These are phyloP conservation scores for Plotosus lineatus DNA, from an alignment of 2,113 vertebrate species.

Conservation along the genomic window DNA sequence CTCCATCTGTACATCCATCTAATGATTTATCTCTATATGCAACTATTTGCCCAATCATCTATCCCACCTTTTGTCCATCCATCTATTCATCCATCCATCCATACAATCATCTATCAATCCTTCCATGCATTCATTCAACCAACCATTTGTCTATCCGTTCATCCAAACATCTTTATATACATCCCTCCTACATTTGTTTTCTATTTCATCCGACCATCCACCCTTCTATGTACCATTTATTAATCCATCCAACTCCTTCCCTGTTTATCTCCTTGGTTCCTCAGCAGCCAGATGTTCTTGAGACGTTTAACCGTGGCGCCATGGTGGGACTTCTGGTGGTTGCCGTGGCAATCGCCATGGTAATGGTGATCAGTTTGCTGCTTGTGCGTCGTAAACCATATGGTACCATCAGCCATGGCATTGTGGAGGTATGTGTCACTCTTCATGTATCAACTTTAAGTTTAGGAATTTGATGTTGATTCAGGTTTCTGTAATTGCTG, in stretches of 20 bases:
- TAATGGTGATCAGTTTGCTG: conserved; percentile 83
- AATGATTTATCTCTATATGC: background rate
- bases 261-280: background rate
- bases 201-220: background rate
- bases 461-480: background rate
- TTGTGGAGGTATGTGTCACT: conserved; percentile 74
- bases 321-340: conserved; percentile 87
- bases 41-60: background rate
- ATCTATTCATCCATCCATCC: background rate
- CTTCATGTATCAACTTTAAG: background rate
- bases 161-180: background rate
- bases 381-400: conserved; percentile 83
- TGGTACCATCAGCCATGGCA: conserved; percentile 83
- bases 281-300: conserved; percentile 81
- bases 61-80: background rate
- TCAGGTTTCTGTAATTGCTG: too few relatives aligned
- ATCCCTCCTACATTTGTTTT: background rate
- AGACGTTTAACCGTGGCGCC: conserved; percentile 82
- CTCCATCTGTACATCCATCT: background rate
- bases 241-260: too few relatives aligned
- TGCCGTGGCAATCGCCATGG: conserved; percentile 82
- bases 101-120: background rate
- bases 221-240: background rate
- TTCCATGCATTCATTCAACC: background rate
- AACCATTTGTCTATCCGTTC: background rate